A percentile compares a stretch with the other conserved stretches of the same genome.
These are phyloP conservation scores for Columba guinea DNA, from an alignment of 2,797 vertebrate species.

Conservation along the genomic window DNA sequence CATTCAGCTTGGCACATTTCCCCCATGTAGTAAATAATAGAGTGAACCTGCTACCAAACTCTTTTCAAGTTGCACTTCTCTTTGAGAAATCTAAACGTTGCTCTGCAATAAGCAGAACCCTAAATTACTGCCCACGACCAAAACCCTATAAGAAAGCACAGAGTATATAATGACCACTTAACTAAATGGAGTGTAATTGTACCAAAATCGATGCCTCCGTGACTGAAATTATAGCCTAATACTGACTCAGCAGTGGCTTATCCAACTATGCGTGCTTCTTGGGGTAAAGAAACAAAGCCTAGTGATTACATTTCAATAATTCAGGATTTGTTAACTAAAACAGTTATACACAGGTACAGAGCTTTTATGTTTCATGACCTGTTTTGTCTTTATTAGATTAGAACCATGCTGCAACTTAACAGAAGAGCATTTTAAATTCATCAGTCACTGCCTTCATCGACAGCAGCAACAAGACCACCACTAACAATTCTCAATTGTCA, in stretches of 20 bases:
- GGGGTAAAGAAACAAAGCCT: not conserved
- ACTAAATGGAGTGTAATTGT: not conserved
- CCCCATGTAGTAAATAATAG: too few species aligned
- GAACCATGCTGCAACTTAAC: not conserved
- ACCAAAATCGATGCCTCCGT: not conserved
- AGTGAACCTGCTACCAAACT: too few species aligned
- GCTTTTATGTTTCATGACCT: not conserved
- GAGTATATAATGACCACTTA: not conserved
- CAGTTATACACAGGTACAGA: not conserved
- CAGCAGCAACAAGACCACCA: not conserved
- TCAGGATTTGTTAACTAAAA: not conserved
- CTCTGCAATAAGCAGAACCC: too few species aligned
- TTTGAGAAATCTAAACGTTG: too few species aligned
- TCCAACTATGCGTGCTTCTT: not conserved
- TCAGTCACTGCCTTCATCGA: not conserved
- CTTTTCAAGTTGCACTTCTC: too few species aligned
- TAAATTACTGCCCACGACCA: too few species aligned
- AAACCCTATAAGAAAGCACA: not conserved
- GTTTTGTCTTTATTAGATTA: not conserved
- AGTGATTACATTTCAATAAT: not conserved
- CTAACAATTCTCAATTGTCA: not conserved
- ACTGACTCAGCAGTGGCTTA: slow-evolving; percentile 33
- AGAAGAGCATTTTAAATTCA: not conserved
- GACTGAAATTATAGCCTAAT: slow-evolving; percentile 5
- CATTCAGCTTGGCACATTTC: too few species aligned